Base-by-base conservation (phyloP, 2,797 vertebrate species). In the Aulostomus chinensis region DNA sequence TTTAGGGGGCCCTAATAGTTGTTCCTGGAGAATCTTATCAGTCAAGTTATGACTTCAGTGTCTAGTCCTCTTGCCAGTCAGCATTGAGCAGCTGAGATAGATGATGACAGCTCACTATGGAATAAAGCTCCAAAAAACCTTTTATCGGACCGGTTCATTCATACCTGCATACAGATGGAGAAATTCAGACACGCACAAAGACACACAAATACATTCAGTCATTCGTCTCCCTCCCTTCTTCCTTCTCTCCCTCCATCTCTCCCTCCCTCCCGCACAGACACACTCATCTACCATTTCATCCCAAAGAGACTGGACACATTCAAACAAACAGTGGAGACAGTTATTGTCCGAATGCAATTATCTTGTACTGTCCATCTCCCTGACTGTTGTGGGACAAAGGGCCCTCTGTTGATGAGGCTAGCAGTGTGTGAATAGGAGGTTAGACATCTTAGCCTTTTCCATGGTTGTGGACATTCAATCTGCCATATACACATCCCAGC, bases 321-420 rank as follows among this genome's bases (percentile, higher is more conserved):
- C 81, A 83, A 76, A 81, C 76, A 82, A 86, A 84, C 78, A 78
- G 73, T 66, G 69, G 71, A 78, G 81, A 67, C 66, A 10, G 52
- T 76, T 78, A 86, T 88, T 86, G 85, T 87, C 84, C 66, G 45
- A 76, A 72, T 34, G 78, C 84, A 89, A 90, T 89, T 87, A 88
- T 87, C 85, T 80, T 71, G 76, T 85, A 80, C 79, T 86, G 85
- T 87, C 87, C 81, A 86, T 87, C 83, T 85, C 66, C 71, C 74
- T 73, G 76, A 85, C 78, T 81, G 82, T 52, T 32, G 47, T 34
- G 59, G 86, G 74, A 89, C 83, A 90, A 87, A 86, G 79, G 40
- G 67, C 66, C 49, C 60, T 85, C 84, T 86, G 87, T 86, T 78
- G 84, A 88, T 73, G 86, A 84, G 83, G 79, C 73, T 54, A 76